Percentiles rank a stretch among this genome's conserved stretches.
Evolutionary conservation across 1,140 invertebrate genomes (phyloP).

Genomic region (Pseudomyrmex cubaensis): DNA sequence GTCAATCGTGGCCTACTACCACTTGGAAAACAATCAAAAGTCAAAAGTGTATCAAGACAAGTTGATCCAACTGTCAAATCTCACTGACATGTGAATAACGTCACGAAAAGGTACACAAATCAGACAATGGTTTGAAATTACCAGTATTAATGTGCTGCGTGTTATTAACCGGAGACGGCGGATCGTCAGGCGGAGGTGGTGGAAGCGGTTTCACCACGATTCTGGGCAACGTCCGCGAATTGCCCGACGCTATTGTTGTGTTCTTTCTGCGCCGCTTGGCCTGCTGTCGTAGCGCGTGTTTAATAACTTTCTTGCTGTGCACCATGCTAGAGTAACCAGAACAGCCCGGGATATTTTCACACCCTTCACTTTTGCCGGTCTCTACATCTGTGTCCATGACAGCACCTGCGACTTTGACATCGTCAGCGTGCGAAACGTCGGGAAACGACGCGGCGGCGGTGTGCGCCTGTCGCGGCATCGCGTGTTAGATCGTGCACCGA

Average conservation of each 20-base stretch:
- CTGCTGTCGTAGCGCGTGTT: conserved; percentile 91
- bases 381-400: conserved; percentile 74
- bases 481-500: background rate
- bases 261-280: conserved; percentile 92
- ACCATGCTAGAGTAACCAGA: conserved; percentile 82
- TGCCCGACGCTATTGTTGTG: conserved; percentile 90
- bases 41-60: background rate
- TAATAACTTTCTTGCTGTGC: conserved; percentile 88
- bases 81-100: background rate
- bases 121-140: conserved; percentile 61
- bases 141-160: conserved; percentile 78
- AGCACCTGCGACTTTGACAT: conserved; percentile 66
- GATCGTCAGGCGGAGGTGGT: conserved; percentile 85
- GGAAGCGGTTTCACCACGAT: conserved; percentile 90
- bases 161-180: conserved; percentile 76
- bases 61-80: background rate
- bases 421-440: conserved; percentile 45
- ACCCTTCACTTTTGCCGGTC: conserved; percentile 77
- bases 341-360: conserved; percentile 79
- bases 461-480: conserved; percentile 47
- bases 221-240: conserved; percentile 88
- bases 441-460: conserved; percentile 13
- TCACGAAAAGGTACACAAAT: background rate
- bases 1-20: too few relatives aligned
- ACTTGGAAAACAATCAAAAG: background rate